phyloP scores from a whole-genome alignment of 2,113 vertebrate species.

The Nanorana parkeri region DNA sequence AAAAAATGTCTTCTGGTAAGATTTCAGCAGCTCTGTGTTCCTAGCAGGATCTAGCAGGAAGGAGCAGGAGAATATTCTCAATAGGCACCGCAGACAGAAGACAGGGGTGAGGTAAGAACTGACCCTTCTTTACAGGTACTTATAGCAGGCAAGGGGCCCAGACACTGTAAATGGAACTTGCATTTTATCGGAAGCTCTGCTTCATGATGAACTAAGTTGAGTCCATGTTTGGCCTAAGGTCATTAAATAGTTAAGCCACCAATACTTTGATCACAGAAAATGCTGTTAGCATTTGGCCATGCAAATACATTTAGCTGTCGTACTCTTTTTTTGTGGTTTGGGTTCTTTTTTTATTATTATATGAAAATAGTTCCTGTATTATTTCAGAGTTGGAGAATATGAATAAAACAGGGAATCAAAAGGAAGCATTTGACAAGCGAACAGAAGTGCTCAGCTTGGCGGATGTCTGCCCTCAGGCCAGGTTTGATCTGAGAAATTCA shows the following conservation, averaged over 20 bases:
- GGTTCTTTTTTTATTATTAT: neutral
- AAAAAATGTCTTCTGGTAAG: too few relatives aligned
- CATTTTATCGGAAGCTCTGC: too few relatives aligned
- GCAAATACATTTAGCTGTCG: neutral
- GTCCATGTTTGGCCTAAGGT: too few relatives aligned
- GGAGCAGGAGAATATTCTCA: too few relatives aligned
- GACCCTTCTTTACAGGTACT: too few relatives aligned
- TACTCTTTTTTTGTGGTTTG: neutral
- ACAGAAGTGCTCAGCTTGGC: neutral
- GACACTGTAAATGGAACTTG: too few relatives aligned
- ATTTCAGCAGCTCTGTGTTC: too few relatives aligned
- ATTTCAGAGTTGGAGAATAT: neutral
- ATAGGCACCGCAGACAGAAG: too few relatives aligned
- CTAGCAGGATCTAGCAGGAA: too few relatives aligned
- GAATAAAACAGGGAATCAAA: conserved; percentile 26
- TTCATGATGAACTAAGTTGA: too few relatives aligned
- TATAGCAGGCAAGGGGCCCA: too few relatives aligned
- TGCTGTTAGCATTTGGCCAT: neutral
- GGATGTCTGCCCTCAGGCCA: conserved; percentile 20
- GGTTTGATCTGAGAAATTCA: conserved; percentile 28
- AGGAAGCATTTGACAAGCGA: neutral
- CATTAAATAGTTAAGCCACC: neutral
- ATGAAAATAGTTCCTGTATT: neutral
- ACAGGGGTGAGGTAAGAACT: too few relatives aligned
- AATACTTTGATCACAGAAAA: neutral